Conservation (phyloP, 1,140 invertebrate species). For the Drosophila carrolli region DNA sequence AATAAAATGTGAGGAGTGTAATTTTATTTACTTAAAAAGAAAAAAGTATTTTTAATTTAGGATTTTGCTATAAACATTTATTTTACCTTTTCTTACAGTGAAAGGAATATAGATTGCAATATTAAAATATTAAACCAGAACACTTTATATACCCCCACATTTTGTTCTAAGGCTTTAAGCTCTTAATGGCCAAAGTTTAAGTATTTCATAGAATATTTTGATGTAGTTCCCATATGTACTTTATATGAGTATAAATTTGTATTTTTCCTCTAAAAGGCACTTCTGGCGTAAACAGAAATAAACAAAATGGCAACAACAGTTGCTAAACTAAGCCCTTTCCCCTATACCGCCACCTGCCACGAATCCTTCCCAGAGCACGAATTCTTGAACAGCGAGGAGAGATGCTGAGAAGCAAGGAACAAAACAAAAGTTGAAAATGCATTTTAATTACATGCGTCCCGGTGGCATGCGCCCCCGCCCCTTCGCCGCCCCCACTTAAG, state of each 20-base stretch:
- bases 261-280: slow-evolving; percentile 53
- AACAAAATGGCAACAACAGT: slow-evolving; percentile 70
- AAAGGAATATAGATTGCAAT: too few species aligned
- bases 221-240: slow-evolving; percentile 16
- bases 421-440: slow-evolving; percentile 68
- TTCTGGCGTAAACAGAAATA: slow-evolving; percentile 52
- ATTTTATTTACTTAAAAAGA: too few species aligned
- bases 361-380: slow-evolving; percentile 5
- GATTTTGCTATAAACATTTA: too few species aligned
- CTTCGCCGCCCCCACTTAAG: neutral
- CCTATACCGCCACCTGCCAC: neutral
- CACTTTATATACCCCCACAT: too few species aligned
- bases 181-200: slow-evolving; percentile 8
- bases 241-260: slow-evolving; percentile 12
- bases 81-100: too few species aligned
- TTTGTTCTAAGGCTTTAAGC: neutral
- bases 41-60: too few species aligned
- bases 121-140: too few species aligned
- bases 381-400: slow-evolving; percentile 36
- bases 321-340: slow-evolving; percentile 39
- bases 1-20: neutral
- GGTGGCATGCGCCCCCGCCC: slow-evolving; percentile 12
- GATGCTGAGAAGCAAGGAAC: slow-evolving; percentile 44
- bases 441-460: slow-evolving; percentile 76
- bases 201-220: slow-evolving; percentile 23